Conservation (phyloP, 2,113 vertebrate genomes). For the Coreoperca whiteheadi region DNA sequence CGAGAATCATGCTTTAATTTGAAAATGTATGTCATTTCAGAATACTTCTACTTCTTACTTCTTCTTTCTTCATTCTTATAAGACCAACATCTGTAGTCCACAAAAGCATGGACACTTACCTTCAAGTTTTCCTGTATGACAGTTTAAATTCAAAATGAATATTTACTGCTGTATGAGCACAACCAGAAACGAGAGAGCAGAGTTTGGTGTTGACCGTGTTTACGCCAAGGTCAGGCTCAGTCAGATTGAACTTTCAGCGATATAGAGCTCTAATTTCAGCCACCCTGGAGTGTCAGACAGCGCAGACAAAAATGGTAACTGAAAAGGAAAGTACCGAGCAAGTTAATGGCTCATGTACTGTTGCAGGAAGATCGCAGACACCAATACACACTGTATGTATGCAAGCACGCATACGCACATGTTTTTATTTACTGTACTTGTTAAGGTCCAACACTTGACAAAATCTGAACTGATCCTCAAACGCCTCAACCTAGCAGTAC, state of each 20-base stretch:
- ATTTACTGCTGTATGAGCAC: not conserved
- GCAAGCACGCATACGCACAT: not conserved
- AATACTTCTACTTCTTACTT: not conserved
- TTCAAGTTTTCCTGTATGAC: not conserved
- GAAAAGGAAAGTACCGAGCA: not conserved
- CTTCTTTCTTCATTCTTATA: not conserved
- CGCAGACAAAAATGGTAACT: not conserved
- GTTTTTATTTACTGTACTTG: not conserved
- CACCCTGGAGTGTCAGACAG: not conserved
- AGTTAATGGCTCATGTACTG: not conserved
- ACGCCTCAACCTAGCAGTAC: not conserved
- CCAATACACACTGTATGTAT: too few species aligned
- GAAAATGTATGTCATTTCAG: not conserved
- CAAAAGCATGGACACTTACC: not conserved
- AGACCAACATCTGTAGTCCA: not conserved
- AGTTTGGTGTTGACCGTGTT: not conserved
- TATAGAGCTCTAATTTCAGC: constrained; percentile 38
- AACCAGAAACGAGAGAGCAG: not conserved
- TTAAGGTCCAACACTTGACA: not conserved
- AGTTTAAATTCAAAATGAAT: not conserved
- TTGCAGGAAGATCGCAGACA: not conserved
- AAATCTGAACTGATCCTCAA: not conserved
- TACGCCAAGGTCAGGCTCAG: constrained; percentile 23
- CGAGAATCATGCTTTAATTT: not conserved
- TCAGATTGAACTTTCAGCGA: constrained; percentile 16